phyloP scores from a whole-genome alignment of 2,113 vertebrate genomes.

The Himantopus leucocephalus region DNA sequence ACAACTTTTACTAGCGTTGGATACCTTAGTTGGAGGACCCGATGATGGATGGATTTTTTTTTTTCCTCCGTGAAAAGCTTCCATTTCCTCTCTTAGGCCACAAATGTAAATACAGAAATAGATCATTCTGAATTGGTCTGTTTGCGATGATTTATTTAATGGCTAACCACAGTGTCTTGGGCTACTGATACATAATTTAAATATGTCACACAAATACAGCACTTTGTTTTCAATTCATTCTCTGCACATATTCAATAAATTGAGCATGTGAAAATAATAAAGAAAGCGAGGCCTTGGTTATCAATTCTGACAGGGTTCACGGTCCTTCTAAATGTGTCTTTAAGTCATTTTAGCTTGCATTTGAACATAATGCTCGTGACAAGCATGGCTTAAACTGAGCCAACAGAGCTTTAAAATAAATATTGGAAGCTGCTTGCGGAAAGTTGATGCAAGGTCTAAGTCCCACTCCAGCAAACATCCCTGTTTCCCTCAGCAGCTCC shows the following conservation, averaged over 20 bases:
- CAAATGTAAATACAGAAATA: background rate
- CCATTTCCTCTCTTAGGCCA: background rate
- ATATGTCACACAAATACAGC: slow-evolving; percentile 18
- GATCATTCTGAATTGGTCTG: background rate
- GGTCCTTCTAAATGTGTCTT: background rate
- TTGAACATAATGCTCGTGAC: slow-evolving; percentile 4
- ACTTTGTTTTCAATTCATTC: slow-evolving; percentile 45
- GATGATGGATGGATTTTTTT: background rate
- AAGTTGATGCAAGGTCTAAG: background rate
- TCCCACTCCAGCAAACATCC: background rate
- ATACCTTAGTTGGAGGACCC: background rate
- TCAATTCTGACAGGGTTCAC: slow-evolving; percentile 7
- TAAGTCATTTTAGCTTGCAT: background rate
- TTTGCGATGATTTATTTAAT: slow-evolving; percentile 26
- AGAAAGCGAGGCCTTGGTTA: background rate
- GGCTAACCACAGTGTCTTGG: background rate
- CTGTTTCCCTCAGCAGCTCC: background rate
- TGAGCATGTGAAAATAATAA: slow-evolving; percentile 12
- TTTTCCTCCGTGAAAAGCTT: background rate
- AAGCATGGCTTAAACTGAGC: slow-evolving; percentile 12
- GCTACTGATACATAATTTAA: slow-evolving; percentile 39
- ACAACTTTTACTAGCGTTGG: background rate
- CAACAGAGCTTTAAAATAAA: slow-evolving; percentile 4
- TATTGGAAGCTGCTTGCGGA: background rate
- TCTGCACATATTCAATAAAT: background rate